phyloP scores from a whole-genome alignment of 2,113 vertebrate species.

The Gallinago paraguaiae region DNA sequence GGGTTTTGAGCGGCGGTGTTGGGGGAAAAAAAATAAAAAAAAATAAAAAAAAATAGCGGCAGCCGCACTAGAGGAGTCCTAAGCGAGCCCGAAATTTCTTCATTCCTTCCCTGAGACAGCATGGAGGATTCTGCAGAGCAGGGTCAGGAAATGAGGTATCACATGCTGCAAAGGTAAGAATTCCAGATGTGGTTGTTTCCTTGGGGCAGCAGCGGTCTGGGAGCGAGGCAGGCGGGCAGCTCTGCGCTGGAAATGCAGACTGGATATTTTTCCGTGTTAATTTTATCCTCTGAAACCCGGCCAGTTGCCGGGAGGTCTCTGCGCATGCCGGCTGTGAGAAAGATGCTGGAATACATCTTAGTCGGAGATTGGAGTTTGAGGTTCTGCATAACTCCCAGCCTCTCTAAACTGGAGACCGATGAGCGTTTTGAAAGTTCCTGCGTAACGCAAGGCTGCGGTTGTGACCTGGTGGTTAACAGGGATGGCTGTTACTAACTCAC shows the following conservation, averaged over 20 bases:
- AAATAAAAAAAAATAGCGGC: background rate
- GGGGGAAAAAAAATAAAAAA: background rate
- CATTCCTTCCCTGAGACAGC: conserved; percentile 18
- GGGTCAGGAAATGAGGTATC: conserved; percentile 70
- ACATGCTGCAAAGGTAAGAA: conserved; percentile 79
- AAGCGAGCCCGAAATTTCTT: background rate
- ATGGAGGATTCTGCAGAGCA: conserved; percentile 71
- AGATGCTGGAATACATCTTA: background rate
- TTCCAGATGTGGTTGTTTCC: background rate
- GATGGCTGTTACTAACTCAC: background rate
- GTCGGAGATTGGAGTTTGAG: background rate
- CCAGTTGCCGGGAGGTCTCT: background rate
- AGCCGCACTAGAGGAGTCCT: background rate
- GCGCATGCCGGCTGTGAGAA: background rate
- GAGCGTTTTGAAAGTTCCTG: background rate
- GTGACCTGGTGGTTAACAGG: background rate
- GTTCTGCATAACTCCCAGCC: background rate
- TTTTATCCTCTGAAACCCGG: background rate
- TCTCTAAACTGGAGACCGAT: background rate
- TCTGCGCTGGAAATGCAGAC: background rate
- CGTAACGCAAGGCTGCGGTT: background rate
- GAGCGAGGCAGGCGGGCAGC: background rate
- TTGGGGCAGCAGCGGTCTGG: background rate
- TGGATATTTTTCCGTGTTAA: background rate
- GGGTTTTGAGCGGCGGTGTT: background rate